Conservation (phyloP, 1,140 invertebrate species). For the Hyles vespertilio region DNA sequence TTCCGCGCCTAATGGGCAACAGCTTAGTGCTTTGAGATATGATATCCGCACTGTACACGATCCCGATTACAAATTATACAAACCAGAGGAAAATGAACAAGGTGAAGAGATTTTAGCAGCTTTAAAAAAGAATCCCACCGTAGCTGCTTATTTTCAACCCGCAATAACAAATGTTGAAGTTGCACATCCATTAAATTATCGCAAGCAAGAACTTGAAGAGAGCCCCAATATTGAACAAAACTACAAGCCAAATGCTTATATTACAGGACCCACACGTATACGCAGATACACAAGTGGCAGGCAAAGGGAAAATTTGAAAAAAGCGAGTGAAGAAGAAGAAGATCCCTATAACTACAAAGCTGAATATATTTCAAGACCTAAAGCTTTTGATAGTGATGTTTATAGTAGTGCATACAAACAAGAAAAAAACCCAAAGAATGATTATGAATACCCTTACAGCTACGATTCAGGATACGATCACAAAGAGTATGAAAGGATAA, state of each 20-base stretch:
- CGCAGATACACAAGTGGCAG: slow-evolving; percentile 61
- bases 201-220: slow-evolving; percentile 55
- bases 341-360: slow-evolving; percentile 63
- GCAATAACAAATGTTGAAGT: slow-evolving; percentile 63
- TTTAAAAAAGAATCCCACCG: slow-evolving; percentile 63
- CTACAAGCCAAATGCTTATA: slow-evolving; percentile 69
- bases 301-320: slow-evolving; percentile 49
- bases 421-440: slow-evolving; percentile 56
- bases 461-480: slow-evolving; percentile 70
- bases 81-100: slow-evolving; percentile 56
- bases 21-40: slow-evolving; percentile 56
- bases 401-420: slow-evolving; percentile 67
- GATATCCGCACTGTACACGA: slow-evolving; percentile 68
- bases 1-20: slow-evolving; percentile 38
- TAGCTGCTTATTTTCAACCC: slow-evolving; percentile 62
- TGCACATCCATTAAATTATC: slow-evolving; percentile 57
- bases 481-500: slow-evolving; percentile 74
- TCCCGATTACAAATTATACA: slow-evolving; percentile 67
- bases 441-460: slow-evolving; percentile 68
- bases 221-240: slow-evolving; percentile 53
- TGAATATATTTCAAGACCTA: slow-evolving; percentile 67
- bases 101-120: slow-evolving; percentile 54
- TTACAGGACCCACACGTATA: slow-evolving; percentile 64
- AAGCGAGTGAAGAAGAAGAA: slow-evolving; percentile 53
- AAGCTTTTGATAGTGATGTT: slow-evolving; percentile 62